Conservation (phyloP, 2,888 invertebrate genomes). For the Ennomos quercinarius region DNA sequence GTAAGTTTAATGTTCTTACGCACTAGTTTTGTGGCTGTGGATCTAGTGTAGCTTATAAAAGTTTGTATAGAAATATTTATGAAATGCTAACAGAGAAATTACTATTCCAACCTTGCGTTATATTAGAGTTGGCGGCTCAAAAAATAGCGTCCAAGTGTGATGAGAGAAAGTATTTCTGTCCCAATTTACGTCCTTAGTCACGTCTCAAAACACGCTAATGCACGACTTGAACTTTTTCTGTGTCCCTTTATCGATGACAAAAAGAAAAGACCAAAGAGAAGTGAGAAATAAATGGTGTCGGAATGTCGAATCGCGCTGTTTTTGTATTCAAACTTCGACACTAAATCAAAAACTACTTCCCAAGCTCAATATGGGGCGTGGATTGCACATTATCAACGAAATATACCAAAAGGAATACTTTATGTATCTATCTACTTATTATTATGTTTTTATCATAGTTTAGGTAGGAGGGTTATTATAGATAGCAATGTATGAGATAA, state of each 20-base stretch:
- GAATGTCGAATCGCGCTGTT: constrained; percentile 60
- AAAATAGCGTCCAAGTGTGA: constrained; percentile 35
- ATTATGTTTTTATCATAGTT: neutral
- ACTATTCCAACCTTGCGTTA: neutral
- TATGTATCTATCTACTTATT: neutral
- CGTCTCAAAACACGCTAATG: constrained; percentile 61
- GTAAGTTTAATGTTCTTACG: no score
- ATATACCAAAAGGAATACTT: constrained; percentile 16
- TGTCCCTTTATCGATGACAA: constrained; percentile 60
- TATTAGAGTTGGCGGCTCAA: constrained; percentile 7
- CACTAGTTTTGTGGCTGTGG: no score
- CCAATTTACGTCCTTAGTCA: constrained; percentile 56
- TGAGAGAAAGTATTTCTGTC: constrained; percentile 46
- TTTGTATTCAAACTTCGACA: constrained; percentile 66
- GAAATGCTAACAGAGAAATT: neutral
- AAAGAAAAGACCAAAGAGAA: constrained; percentile 52
- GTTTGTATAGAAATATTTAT: no score
- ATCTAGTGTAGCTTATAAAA: no score
- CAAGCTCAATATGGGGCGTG: constrained; percentile 33
- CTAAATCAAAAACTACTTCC: constrained; percentile 69
- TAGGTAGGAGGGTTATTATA: no score
- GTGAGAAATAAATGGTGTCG: constrained; percentile 67
- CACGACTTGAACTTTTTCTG: constrained; percentile 60
- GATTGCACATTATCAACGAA: constrained; percentile 11
- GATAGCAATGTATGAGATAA: no score